Evolutionary conservation across 2,888 invertebrate genomes (phyloP), one percentile per base, ranked within the genome.

Genomic region (Dolichopus griseipennis): DNA sequence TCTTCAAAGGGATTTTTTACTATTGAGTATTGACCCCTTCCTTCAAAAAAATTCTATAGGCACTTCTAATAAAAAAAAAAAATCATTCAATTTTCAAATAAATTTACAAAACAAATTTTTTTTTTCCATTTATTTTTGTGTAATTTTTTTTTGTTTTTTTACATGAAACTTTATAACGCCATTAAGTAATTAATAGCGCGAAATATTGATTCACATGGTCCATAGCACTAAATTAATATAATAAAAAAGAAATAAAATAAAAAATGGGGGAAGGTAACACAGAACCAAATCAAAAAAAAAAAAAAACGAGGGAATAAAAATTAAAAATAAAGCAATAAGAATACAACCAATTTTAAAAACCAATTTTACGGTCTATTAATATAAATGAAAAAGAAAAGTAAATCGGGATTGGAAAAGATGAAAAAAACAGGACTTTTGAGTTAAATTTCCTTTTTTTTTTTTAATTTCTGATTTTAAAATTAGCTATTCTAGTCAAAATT

Each of bases 281-380:
- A 41, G 8, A n/a, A n/a, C n/a, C n/a, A n/a, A n/a, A n/a, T n/a
- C n/a, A n/a, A 37, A 6, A 10, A 37, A 37, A 37, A 6, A 41
- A 41, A 41, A 41, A 9, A 2, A 12, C 3, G 8, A 12, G 9
- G 15, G 15, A 41, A 41, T 41, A 41, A 41, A 41, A 2, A 41
- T 6, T 41, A 41, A 41, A 9, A 41, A 9, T 12, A 12, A 41
- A 9, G 12, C 9, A 41, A n/a, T n/a, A n/a, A n/a, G n/a, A n/a
- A n/a, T n/a, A n/a, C n/a, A n/a, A n/a, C n/a, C n/a, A n/a, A 18
- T 52, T 12, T 52, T 12, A 12, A 33, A 63, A 63, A 63, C 63
- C 63, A 63, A 63, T 63, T 63, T 63, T 63, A 63, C 63, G 63
- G 63, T 63, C 63, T 63, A 63, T 63, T 63, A 63, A 63, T 27